These are phyloP conservation scores for Uloborus plumipes DNA, from an alignment of 2,888 invertebrate genomes.

Conservation along the genomic window DNA sequence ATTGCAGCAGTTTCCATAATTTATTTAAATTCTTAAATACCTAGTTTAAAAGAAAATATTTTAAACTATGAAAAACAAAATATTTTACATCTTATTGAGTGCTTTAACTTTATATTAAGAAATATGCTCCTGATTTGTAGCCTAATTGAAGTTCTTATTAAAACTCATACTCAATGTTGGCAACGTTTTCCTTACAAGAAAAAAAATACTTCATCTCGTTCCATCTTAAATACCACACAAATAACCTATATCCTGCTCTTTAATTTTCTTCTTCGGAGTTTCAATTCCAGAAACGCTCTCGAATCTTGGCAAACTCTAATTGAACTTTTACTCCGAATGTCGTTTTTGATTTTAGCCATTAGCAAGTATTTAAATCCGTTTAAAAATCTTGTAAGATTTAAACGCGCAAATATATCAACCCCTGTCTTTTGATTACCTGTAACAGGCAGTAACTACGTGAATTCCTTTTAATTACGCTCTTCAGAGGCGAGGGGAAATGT, in stretches of 20 bases:
- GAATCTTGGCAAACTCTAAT: slow-evolving; percentile 37
- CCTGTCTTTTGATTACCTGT: slow-evolving; percentile 44
- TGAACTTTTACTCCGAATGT: slow-evolving; percentile 34
- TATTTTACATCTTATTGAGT: too few relatives aligned
- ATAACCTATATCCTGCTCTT: slow-evolving; percentile 22
- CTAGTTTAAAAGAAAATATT: too few relatives aligned
- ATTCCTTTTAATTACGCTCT: slow-evolving; percentile 49
- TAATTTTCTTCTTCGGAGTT: slow-evolving; percentile 34
- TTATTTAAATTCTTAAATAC: too few relatives aligned
- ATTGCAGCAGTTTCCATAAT: too few relatives aligned
- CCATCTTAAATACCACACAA: slow-evolving; percentile 19
- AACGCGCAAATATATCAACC: slow-evolving; percentile 42
- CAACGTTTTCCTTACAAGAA: too few relatives aligned
- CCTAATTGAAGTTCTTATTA: too few relatives aligned
- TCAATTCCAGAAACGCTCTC: neutral
- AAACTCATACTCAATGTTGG: too few relatives aligned
- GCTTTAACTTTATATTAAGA: too few relatives aligned
- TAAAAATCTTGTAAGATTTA: slow-evolving; percentile 54
- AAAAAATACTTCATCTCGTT: too few relatives aligned
- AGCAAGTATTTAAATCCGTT: slow-evolving; percentile 49
- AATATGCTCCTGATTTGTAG: too few relatives aligned
- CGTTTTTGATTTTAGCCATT: slow-evolving; percentile 53
- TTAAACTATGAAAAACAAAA: too few relatives aligned
- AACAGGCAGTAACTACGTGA: slow-evolving; percentile 34
- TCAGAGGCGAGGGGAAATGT: neutral